Evolutionary conservation across 1,140 invertebrate genomes (phyloP), one percentile per base, ranked within the genome.

Genomic region (Eufriesea mexicana): DNA sequence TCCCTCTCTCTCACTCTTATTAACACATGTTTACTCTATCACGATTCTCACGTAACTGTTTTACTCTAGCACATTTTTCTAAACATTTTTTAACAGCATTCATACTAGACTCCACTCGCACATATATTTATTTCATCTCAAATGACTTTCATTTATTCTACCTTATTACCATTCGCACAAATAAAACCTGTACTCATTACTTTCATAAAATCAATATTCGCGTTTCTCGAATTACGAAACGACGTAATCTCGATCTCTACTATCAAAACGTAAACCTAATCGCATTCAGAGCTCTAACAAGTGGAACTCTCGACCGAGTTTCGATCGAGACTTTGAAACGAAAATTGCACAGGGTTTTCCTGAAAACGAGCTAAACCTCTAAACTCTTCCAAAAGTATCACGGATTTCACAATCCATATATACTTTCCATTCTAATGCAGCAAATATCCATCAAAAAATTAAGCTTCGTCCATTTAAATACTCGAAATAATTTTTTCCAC

Each of bases 271-370:
- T 47, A 68, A 68, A 55, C 35, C n/a, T 20, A 68, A 10, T n/a
- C 35, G 64, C 28, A 59, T 68, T 57, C n/a, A 57, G 57, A 57
- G 51, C 49, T 4, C 67, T 28, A 23, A 78, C 35, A 47, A 68
- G 64, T 68, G 6, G 20, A 23, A 55, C 61, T 57, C 51, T 47
- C 47, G 76, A 78, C 42, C 23, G n/a, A 45, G 51, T 78, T 78
- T 78, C 16, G 51, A 23, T 35, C 16, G 35, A 23, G 23, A 57
- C 23, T 68, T 18, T 18, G 16, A 47, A 57, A 45, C 18, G 18
- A 35, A 35, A 25, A 42, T 47, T 77, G 28, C 20, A 59, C 20
- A 12, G 23, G 16, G 14, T 45, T 35, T 45, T 59, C 5, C 35
- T n/a, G 35, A 74, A 68, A 68, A 2, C 35, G 28, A 54, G 45